Percentiles rank a stretch among this genome's conserved stretches.
Conservation (phyloP, 2,888 invertebrate genomes). For the Idaea dimidiata region DNA sequence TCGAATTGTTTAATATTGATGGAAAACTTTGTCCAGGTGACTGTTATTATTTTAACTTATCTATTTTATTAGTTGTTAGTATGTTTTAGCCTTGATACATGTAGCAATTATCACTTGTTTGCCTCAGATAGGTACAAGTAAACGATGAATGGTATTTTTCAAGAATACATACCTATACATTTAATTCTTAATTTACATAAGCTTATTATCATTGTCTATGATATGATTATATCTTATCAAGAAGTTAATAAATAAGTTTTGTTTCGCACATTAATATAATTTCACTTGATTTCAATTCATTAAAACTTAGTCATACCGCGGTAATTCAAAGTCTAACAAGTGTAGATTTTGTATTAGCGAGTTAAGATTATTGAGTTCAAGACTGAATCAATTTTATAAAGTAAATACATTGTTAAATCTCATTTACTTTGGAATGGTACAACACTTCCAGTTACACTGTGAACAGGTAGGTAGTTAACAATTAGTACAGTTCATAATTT, state of each 20-base stretch:
- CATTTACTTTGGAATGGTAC: neutral
- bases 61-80: neutral
- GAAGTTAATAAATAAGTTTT: neutral
- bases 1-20: slow-evolving; percentile 3
- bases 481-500: no score
- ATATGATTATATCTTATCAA: neutral
- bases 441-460: neutral
- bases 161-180: neutral
- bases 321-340: neutral
- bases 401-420: neutral
- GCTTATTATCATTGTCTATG: slow-evolving; percentile 14
- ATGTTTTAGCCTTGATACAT: neutral
- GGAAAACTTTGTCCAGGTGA: slow-evolving; percentile 27
- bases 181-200: neutral
- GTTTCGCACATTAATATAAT: neutral
- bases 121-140: neutral
- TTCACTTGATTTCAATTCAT: neutral
- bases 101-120: slow-evolving; percentile 1
- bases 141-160: slow-evolving; percentile 2
- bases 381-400: neutral
- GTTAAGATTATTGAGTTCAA: neutral
- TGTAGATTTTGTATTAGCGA: neutral
- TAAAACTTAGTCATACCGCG: neutral
- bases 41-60: slow-evolving; percentile 7
- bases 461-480: neutral